phyloP scores from a whole-genome alignment of 2,797 vertebrate genomes.

The Diceros bicornis region DNA sequence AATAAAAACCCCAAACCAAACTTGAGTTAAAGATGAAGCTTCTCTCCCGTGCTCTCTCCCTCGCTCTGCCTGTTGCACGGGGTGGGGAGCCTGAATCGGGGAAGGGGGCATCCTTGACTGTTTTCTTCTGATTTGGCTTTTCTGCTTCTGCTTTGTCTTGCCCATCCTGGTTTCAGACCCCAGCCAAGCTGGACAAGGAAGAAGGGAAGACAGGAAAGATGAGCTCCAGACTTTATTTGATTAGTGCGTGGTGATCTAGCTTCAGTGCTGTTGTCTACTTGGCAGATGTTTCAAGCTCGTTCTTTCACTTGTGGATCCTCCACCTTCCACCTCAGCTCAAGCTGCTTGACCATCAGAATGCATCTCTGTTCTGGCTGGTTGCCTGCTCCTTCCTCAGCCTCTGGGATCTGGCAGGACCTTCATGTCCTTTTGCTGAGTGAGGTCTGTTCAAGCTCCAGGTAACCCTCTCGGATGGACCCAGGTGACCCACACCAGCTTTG shows the following conservation, averaged over 20 bases:
- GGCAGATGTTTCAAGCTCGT: neutral
- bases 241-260: neutral
- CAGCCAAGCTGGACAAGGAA: neutral
- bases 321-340: neutral
- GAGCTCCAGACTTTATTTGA: neutral
- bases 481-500: neutral
- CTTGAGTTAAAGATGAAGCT: neutral
- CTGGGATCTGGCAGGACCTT: neutral
- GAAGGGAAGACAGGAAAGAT: neutral
- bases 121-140: neutral
- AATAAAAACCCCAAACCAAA: neutral
- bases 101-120: too few relatives aligned
- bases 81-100: neutral
- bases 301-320: neutral
- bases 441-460: neutral
- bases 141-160: neutral
- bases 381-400: neutral
- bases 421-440: conserved; percentile 20
- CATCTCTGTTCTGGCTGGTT: neutral
- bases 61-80: neutral
- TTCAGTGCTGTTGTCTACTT: neutral
- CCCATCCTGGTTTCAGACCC: neutral
- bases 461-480: neutral
- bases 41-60: too few relatives aligned
- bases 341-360: neutral